phyloP scores from a whole-genome alignment of 2,888 invertebrate genomes.

The Drosophila mimica region DNA sequence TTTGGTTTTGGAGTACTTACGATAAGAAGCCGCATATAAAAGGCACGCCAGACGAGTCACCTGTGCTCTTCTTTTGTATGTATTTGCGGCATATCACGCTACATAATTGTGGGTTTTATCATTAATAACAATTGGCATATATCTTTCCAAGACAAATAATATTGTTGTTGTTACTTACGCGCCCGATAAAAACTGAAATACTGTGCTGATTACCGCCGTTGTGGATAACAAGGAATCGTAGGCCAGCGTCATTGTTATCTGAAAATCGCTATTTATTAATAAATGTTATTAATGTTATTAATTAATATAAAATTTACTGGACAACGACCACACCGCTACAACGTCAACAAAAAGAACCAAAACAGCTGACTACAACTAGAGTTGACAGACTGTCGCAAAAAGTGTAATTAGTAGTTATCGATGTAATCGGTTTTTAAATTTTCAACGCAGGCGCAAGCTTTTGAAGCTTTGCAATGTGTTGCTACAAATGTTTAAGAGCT shows the following conservation, averaged over 20 bases:
- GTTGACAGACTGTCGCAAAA: slow-evolving; percentile 17
- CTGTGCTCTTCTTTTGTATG: slow-evolving; percentile 90
- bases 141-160: not conserved
- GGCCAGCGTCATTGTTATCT: slow-evolving; percentile 51
- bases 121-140: slow-evolving; percentile 19
- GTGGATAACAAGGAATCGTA: slow-evolving; percentile 80
- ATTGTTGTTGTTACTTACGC: slow-evolving; percentile 88
- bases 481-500: not conserved
- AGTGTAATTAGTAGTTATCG: slow-evolving; percentile 3
- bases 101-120: slow-evolving; percentile 13
- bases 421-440: slow-evolving; percentile 31
- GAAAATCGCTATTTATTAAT: slow-evolving; percentile 12
- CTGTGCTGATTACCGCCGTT: slow-evolving; percentile 91
- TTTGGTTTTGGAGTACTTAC: slow-evolving; percentile 85
- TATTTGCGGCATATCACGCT: slow-evolving; percentile 92
- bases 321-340: slow-evolving; percentile 45
- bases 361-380: slow-evolving; percentile 64
- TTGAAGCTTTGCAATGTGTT: slow-evolving; percentile 5
- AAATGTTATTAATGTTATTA: slow-evolving; percentile 9
- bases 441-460: slow-evolving; percentile 4
- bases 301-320: slow-evolving; percentile 20
- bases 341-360: slow-evolving; percentile 75
- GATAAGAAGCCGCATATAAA: slow-evolving; percentile 92
- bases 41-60: slow-evolving; percentile 91
- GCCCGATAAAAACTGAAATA: slow-evolving; percentile 94